Evolutionary conservation across 1,140 invertebrate genomes (phyloP).

Genomic region (Neodiprion pinetum): DNA sequence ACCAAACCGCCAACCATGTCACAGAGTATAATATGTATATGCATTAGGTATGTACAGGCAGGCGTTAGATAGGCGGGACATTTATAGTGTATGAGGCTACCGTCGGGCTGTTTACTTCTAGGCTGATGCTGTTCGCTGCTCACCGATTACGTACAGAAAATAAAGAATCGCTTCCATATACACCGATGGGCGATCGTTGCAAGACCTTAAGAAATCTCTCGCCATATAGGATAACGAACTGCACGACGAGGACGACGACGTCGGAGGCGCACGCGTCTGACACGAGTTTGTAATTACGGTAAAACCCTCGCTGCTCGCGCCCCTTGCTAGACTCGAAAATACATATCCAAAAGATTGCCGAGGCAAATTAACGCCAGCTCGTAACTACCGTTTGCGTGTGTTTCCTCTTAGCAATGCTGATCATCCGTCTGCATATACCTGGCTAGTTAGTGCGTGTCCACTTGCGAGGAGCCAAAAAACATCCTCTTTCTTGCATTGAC

Average conservation of each 20-base stretch:
- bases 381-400: no score
- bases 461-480: no score
- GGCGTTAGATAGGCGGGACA: no score
- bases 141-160: background rate
- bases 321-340: background rate
- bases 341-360: background rate
- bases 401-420: no score
- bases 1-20: constrained; percentile 61
- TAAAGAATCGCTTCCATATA: background rate
- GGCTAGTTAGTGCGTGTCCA: background rate
- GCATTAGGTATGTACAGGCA: no score
- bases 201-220: constrained; percentile 33
- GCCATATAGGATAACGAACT: constrained; percentile 5
- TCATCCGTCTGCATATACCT: no score
- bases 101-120: background rate
- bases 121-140: background rate
- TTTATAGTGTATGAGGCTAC: background rate
- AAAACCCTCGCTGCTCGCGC: background rate
- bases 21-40: constrained; percentile 16
- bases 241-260: no score
- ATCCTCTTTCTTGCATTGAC: no score
- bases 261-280: no score
- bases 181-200: constrained; percentile 29
- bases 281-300: background rate
- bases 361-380: background rate